Evolutionary conservation across 2,113 vertebrate species (phyloP).

Genomic region (Monopterus albus): DNA sequence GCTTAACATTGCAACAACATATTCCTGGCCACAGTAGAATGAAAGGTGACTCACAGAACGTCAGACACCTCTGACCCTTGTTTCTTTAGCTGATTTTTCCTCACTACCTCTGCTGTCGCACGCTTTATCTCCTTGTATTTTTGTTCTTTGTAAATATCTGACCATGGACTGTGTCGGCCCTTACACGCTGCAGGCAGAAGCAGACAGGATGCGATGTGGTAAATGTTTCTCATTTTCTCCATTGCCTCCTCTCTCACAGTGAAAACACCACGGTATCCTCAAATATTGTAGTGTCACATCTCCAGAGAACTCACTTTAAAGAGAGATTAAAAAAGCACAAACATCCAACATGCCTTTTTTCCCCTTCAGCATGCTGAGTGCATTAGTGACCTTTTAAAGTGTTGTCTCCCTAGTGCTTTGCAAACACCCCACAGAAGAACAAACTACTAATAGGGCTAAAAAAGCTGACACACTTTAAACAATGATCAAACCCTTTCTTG

Average conservation of each 20-base stretch:
- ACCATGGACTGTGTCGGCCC: not conserved
- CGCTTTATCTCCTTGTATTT: not conserved
- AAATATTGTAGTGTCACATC: conserved; percentile 55
- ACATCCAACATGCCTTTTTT: conserved; percentile 69
- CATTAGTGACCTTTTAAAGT: conserved; percentile 80
- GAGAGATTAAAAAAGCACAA: conserved; percentile 65
- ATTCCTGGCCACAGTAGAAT: not conserved
- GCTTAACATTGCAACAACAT: conserved; percentile 20
- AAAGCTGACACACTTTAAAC: conserved; percentile 70
- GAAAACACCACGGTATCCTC: conserved; percentile 42
- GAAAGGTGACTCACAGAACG: conserved; percentile 33
- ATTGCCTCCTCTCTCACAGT: conserved; percentile 15
- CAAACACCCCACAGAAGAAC: conserved; percentile 64
- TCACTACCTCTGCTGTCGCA: not conserved
- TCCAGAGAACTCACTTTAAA: conserved; percentile 67
- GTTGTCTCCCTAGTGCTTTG: conserved; percentile 60
- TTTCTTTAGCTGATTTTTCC: conserved; percentile 14
- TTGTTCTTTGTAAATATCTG: conserved; percentile 11
- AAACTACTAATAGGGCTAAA: conserved; percentile 71
- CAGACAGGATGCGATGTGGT: conserved; percentile 19
- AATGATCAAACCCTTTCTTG: conserved; percentile 73
- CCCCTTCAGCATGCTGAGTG: conserved; percentile 67
- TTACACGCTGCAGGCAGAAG: conserved; percentile 12
- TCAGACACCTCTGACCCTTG: conserved; percentile 28
- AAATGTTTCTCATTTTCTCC: conserved; percentile 47